Conservation (phyloP, 2,888 invertebrate genomes). For the Eledona agricola region DNA sequence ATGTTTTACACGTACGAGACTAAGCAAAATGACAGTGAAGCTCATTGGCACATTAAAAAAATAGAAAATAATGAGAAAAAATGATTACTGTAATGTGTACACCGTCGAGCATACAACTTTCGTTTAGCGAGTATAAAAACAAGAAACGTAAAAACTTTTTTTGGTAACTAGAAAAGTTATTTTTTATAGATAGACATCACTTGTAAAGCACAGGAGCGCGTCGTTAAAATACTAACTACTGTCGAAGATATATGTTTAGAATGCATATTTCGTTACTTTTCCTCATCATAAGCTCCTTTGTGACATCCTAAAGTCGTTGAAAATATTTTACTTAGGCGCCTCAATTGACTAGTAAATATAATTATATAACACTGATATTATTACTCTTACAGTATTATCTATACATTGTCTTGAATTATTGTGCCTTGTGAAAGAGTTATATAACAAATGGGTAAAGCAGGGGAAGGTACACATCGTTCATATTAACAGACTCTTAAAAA, state of each 20-base stretch:
- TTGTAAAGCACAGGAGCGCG: conserved; percentile 37
- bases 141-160: conserved; percentile 10
- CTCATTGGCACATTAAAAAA: conserved; percentile 46
- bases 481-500: conserved; percentile 30
- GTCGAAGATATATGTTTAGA: conserved; percentile 27
- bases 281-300: conserved; percentile 27
- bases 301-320: conserved; percentile 38
- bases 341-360: conserved; percentile 61
- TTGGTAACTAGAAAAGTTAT: conserved; percentile 39
- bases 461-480: conserved; percentile 22
- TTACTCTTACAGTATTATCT: conserved; percentile 56
- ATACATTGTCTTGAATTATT: conserved; percentile 63
- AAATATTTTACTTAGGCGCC: conserved; percentile 51
- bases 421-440: conserved; percentile 58
- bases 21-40: conserved; percentile 32
- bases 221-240: conserved; percentile 14
- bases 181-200: conserved; percentile 37
- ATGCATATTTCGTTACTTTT: conserved; percentile 21
- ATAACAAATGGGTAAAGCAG: conserved; percentile 54
- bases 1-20: conserved; percentile 27
- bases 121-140: conserved; percentile 27
- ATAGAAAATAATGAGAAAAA: conserved; percentile 29
- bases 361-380: conserved; percentile 54
- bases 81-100: conserved; percentile 22
- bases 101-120: conserved; percentile 18